These are phyloP conservation scores for Dolichotis patagonum DNA, from an alignment of 2,113 vertebrate species.

Conservation along the genomic window DNA sequence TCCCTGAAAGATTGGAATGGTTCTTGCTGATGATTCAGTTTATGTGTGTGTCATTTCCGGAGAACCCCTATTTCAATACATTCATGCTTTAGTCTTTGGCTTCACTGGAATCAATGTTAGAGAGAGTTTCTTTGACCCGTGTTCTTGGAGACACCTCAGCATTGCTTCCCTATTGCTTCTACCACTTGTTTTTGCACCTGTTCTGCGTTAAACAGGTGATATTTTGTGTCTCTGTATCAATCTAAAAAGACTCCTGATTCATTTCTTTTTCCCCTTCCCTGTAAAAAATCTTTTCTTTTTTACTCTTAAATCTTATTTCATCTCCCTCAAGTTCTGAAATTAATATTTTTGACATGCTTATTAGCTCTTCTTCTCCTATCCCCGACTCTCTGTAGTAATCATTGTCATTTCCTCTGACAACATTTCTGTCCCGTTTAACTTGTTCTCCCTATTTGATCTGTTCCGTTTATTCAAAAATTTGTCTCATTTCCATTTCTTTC, in stretches of 20 bases:
- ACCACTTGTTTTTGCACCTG: background rate
- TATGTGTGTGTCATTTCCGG: background rate
- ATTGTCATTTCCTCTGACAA: background rate
- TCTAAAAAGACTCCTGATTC: background rate
- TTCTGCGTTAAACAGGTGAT: background rate
- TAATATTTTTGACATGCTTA: background rate
- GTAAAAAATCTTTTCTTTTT: background rate
- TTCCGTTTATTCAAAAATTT: conserved; percentile 44
- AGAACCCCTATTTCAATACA: background rate
- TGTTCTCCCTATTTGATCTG: background rate
- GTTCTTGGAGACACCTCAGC: background rate
- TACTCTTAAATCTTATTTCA: background rate
- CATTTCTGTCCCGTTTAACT: conserved; percentile 14
- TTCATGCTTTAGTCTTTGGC: background rate
- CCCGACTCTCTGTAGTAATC: background rate
- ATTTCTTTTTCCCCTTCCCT: background rate
- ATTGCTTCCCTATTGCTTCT: background rate
- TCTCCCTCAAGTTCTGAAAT: background rate
- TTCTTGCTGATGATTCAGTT: background rate
- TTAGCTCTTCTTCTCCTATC: background rate
- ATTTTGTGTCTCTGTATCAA: background rate
- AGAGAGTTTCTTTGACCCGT: background rate
- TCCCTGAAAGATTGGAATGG: background rate
- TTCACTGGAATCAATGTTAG: background rate
- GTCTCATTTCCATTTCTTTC: conserved; percentile 64